phyloP scores from a whole-genome alignment of 2,797 vertebrate genomes.

The Pseudocheirus occidentalis region DNA sequence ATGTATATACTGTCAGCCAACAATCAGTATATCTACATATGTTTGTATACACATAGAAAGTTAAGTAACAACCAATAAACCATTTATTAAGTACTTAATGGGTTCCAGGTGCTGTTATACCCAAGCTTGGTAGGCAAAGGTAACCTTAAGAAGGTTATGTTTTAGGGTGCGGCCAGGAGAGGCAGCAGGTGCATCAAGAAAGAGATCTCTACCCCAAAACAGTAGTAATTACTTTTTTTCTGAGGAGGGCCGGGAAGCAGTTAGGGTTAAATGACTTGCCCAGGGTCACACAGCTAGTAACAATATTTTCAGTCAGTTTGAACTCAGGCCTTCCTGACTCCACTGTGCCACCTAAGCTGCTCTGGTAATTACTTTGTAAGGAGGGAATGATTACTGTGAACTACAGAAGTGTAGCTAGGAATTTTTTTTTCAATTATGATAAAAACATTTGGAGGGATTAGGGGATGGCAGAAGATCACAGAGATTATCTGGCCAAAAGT shows the following conservation, averaged over 20 bases:
- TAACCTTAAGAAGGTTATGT: background rate
- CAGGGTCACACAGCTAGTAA: no score
- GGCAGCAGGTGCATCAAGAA: background rate
- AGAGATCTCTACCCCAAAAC: no score
- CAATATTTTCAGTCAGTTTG: no score
- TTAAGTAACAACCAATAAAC: background rate
- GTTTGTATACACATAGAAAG: background rate
- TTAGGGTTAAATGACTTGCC: no score
- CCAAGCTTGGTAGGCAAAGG: background rate
- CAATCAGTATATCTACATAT: background rate
- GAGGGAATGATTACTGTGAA: background rate
- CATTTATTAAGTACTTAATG: constrained; percentile 10
- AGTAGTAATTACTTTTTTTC: background rate
- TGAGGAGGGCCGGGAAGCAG: background rate
- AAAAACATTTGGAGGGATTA: background rate
- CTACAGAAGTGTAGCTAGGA: background rate
- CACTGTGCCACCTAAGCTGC: no score
- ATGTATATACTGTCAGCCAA: background rate
- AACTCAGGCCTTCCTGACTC: no score
- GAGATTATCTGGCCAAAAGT: background rate
- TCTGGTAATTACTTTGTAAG: background rate
- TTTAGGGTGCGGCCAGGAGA: background rate
- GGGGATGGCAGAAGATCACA: background rate
- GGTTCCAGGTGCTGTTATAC: constrained; percentile 3
- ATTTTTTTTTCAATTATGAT: background rate